A percentile compares a stretch with the other conserved stretches of the same genome.
Conservation (phyloP, 1,140 invertebrate genomes). For the Drosophila parabipectinata region DNA sequence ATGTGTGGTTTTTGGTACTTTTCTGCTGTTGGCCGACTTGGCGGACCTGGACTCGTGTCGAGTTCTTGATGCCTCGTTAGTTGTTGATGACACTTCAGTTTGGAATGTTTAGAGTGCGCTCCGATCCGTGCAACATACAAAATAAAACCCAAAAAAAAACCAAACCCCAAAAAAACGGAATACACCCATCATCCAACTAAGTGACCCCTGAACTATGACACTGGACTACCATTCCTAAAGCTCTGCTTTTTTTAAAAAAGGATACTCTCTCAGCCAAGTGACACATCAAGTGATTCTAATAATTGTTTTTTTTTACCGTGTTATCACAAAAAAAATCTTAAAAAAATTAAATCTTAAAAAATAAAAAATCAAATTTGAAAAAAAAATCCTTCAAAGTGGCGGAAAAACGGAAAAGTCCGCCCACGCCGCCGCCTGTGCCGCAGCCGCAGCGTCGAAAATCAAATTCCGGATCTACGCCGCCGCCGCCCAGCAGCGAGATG, state of each 20-base stretch:
- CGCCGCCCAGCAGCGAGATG: slow-evolving; percentile 37
- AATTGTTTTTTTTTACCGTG: slow-evolving; percentile 19
- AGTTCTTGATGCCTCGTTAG: slow-evolving; percentile 84
- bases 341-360: not conserved
- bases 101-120: slow-evolving; percentile 82
- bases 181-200: not conserved
- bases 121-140: slow-evolving; percentile 2
- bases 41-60: slow-evolving; percentile 80
- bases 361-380: slow-evolving; percentile 2
- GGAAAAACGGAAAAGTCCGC: slow-evolving; percentile 81
- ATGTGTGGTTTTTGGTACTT: slow-evolving; percentile 66
- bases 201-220: slow-evolving; percentile 16
- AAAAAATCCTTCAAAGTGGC: slow-evolving; percentile 76
- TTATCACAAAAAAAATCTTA: not conserved
- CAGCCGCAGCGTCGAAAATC: slow-evolving; percentile 65
- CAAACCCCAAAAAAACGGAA: not conserved
- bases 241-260: not conserved
- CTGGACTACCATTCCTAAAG: not conserved
- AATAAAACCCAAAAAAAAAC: not conserved
- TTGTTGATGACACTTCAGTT: slow-evolving; percentile 84
- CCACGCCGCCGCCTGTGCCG: slow-evolving; percentile 62
- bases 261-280: not conserved
- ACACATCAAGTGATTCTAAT: not conserved
- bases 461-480: slow-evolving; percentile 25
- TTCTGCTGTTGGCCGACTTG: slow-evolving; percentile 64